phyloP scores from a whole-genome alignment of 2,888 invertebrate genomes.

The Hyposoter didymator region DNA sequence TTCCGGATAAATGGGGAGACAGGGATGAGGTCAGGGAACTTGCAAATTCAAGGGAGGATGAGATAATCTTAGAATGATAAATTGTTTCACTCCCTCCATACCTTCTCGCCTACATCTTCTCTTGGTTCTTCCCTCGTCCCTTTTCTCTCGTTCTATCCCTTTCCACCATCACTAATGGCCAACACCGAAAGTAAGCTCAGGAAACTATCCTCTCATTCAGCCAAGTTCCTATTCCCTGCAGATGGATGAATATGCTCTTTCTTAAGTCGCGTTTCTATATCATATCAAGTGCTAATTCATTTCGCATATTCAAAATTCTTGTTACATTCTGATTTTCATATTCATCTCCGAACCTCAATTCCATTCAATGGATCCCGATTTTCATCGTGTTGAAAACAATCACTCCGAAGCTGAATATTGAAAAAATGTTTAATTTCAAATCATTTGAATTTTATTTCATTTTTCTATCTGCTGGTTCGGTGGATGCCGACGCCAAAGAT shows the following conservation, averaged over 20 bases:
- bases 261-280: conserved; percentile 30
- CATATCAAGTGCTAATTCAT: conserved; percentile 46
- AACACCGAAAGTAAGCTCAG: conserved; percentile 56
- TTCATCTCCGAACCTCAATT: neutral
- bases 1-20: conserved; percentile 42
- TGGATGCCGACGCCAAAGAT: too few relatives aligned
- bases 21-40: conserved; percentile 51
- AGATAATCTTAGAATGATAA: conserved; percentile 63
- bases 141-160: conserved; percentile 27
- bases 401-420: too few relatives aligned
- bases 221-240: conserved; percentile 23
- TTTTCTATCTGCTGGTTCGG: too few relatives aligned
- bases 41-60: conserved; percentile 50
- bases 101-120: conserved; percentile 24
- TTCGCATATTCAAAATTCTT: conserved; percentile 9
- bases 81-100: conserved; percentile 39
- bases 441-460: too few relatives aligned
- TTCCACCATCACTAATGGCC: conserved; percentile 50
- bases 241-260: conserved; percentile 56
- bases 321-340: neutral
- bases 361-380: neutral
- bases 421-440: too few relatives aligned
- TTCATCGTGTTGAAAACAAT: too few relatives aligned
- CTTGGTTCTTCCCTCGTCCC: conserved; percentile 30
- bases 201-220: conserved; percentile 50